These are phyloP conservation scores for Athene cunicularia DNA, from an alignment of 2,113 vertebrate species.

Conservation along the genomic window DNA sequence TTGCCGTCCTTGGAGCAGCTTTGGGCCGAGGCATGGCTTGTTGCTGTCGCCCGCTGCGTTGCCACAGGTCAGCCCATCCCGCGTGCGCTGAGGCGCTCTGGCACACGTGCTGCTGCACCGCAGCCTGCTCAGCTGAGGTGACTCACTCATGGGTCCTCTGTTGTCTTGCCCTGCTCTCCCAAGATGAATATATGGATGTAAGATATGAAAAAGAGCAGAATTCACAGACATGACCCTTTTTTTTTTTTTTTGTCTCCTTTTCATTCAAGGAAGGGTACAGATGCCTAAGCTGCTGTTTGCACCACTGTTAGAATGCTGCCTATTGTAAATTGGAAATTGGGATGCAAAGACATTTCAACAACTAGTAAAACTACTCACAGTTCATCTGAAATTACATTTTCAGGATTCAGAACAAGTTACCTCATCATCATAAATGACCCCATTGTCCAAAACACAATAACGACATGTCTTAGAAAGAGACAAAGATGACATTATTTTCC, in stretches of 20 bases:
- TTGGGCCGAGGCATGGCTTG: neutral
- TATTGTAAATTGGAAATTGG: neutral
- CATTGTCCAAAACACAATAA: constrained; percentile 63
- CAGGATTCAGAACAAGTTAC: constrained; percentile 54
- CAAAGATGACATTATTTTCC: constrained; percentile 50
- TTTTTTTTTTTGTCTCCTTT: neutral
- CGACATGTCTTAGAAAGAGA: constrained; percentile 39
- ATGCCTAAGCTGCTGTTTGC: constrained; percentile 14
- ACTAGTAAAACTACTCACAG: constrained; percentile 21
- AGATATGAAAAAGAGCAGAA: neutral
- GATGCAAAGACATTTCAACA: constrained; percentile 8
- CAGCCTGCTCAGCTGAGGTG: neutral
- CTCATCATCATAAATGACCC: constrained; percentile 53
- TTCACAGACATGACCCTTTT: neutral
- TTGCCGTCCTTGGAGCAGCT: neutral
- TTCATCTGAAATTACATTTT: constrained; percentile 49
- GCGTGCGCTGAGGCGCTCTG: rapidly evolving
- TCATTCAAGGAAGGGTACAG: neutral
- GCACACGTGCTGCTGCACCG: rapidly evolving
- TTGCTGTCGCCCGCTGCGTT: neutral
- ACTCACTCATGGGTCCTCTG: rapidly evolving
- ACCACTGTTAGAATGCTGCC: neutral
- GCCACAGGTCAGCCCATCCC: neutral
- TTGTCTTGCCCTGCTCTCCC: neutral
- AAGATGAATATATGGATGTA: neutral